phyloP scores from a whole-genome alignment of 2,888 invertebrate genomes.

The Brachypalpus laphriformis region DNA sequence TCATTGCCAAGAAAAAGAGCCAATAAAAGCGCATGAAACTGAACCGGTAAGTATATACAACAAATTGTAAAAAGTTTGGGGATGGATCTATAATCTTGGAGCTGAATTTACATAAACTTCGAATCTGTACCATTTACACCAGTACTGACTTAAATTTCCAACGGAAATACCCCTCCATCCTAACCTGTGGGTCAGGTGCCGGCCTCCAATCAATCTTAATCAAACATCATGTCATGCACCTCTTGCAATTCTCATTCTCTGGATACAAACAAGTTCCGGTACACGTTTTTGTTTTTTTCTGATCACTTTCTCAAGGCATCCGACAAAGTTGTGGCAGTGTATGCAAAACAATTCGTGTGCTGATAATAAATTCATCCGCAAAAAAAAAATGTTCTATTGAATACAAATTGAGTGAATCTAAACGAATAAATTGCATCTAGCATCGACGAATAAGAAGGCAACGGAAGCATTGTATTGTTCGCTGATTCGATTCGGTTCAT shows the following conservation, averaged over 20 bases:
- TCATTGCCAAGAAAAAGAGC: background rate
- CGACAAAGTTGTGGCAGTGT: background rate
- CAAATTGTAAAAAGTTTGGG: too few species aligned
- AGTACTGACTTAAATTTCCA: too few species aligned
- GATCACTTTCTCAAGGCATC: background rate
- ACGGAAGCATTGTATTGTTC: slow-evolving; percentile 50
- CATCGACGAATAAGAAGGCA: background rate
- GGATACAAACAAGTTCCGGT: background rate
- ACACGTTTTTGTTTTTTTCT: background rate
- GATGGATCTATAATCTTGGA: too few species aligned
- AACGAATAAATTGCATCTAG: slow-evolving; percentile 57
- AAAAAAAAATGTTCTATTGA: slow-evolving; percentile 47
- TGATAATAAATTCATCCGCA: background rate
- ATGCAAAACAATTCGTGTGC: background rate
- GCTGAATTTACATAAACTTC: too few species aligned
- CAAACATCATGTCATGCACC: background rate
- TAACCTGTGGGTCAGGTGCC: background rate
- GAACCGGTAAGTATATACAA: background rate
- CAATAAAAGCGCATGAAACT: background rate
- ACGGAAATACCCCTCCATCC: too few species aligned
- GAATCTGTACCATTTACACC: too few species aligned
- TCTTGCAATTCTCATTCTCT: background rate
- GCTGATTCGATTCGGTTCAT: slow-evolving; percentile 36
- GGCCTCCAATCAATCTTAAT: background rate
- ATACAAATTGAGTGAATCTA: slow-evolving; percentile 39